Evolutionary conservation across 2,113 vertebrate species (phyloP).

Genomic region (Tupaia chinensis): DNA sequence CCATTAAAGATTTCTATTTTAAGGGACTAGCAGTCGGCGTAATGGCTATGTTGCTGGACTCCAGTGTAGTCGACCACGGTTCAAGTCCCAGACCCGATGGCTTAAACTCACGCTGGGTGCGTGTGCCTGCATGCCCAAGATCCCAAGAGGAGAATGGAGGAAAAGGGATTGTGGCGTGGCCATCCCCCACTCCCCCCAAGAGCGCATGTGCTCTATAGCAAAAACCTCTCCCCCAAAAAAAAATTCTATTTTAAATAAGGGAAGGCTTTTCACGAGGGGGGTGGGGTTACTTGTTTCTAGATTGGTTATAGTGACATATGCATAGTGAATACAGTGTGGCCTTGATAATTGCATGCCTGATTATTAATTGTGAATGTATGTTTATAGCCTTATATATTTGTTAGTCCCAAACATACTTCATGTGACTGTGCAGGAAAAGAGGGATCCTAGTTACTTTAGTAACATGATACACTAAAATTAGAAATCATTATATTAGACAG

Average conservation of each 20-base stretch:
- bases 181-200: no score
- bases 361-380: background rate
- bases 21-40: background rate
- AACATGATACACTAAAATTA: background rate
- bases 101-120: no score
- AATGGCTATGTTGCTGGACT: no score
- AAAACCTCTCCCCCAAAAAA: background rate
- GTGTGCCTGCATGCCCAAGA: no score
- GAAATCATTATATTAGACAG: background rate
- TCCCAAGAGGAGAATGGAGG: no score
- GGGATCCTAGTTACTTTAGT: slow-evolving; percentile 32
- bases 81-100: no score
- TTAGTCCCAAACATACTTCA: background rate
- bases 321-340: background rate
- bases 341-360: background rate
- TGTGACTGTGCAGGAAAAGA: slow-evolving; percentile 10
- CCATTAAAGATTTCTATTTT: slow-evolving; percentile 26
- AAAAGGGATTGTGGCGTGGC: no score
- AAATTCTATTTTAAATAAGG: background rate
- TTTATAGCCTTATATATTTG: background rate
- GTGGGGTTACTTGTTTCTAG: background rate
- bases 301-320: background rate
- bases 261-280: background rate
- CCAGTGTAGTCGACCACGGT: no score
- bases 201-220: no score